Evolutionary conservation across 2,797 vertebrate genomes (phyloP).

Genomic region (Dendrocincla tyrannina): DNA sequence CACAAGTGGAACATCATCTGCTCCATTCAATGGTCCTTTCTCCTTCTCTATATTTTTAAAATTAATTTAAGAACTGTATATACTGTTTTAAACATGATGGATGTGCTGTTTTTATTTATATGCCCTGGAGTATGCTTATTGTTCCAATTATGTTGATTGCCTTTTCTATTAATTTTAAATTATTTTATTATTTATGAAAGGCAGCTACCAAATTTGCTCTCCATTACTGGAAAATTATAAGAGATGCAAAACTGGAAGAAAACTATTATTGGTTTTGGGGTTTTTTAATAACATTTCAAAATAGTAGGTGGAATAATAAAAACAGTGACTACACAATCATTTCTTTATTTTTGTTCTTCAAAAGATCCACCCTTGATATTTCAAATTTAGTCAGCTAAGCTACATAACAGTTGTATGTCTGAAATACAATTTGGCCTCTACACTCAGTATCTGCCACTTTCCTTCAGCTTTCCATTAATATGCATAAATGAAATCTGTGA

Average conservation of each 20-base stretch:
- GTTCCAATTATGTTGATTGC: neutral
- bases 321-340: neutral
- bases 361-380: neutral
- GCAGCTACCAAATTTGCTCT: neutral
- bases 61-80: neutral
- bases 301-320: neutral
- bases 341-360: neutral
- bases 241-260: neutral
- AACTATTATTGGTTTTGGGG: neutral
- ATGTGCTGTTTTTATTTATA: neutral
- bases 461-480: neutral
- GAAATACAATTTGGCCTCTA: conserved; percentile 19
- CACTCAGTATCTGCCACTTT: neutral
- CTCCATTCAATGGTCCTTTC: neutral
- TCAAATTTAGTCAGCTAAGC: conserved; percentile 13
- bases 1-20: neutral
- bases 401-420: neutral
- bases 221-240: neutral
- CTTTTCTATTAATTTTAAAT: neutral
- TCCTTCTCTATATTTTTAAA: neutral
- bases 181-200: neutral
- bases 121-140: neutral
- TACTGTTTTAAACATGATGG: neutral
- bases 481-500: neutral
- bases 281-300: neutral